phyloP scores from a whole-genome alignment of 2,113 vertebrate genomes.

The Oryzias melastigma region DNA sequence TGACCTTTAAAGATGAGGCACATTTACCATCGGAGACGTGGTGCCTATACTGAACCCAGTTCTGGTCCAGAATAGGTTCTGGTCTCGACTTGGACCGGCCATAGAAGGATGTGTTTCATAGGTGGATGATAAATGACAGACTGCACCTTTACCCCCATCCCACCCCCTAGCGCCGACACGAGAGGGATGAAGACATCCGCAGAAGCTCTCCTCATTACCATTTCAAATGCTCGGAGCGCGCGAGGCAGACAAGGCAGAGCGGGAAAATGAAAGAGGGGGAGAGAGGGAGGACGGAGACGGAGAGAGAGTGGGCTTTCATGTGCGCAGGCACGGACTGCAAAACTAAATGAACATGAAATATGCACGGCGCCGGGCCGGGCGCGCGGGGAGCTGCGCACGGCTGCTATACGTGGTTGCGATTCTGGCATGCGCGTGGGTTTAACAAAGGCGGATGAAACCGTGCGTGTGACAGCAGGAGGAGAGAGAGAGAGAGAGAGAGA shows the following conservation, averaged over 20 bases:
- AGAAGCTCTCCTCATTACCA: constrained; percentile 75
- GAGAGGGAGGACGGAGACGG: constrained; percentile 37
- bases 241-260: constrained; percentile 56
- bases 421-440: too few relatives aligned
- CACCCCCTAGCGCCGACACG: constrained; percentile 46
- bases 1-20: too few relatives aligned
- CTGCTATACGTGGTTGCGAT: constrained; percentile 17
- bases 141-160: constrained; percentile 61
- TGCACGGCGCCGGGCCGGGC: constrained; percentile 60
- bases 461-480: background rate
- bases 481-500: too few relatives aligned
- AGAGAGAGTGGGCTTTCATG: constrained; percentile 69
- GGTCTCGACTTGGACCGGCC: constrained; percentile 30
- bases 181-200: constrained; percentile 76
- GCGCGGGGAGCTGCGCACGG: constrained; percentile 26
- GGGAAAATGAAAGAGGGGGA: constrained; percentile 52
- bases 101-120: constrained; percentile 41
- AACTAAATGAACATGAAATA: constrained; percentile 76
- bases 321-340: constrained; percentile 68
- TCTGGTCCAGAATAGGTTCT: too few relatives aligned
- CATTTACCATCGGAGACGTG: too few relatives aligned
- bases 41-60: too few relatives aligned
- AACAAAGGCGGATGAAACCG: constrained; percentile 3
- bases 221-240: constrained; percentile 73
- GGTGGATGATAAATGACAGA: constrained; percentile 65